These are phyloP conservation scores for Isoperla grammatica DNA, from an alignment of 2,888 invertebrate species.

Conservation along the genomic window DNA sequence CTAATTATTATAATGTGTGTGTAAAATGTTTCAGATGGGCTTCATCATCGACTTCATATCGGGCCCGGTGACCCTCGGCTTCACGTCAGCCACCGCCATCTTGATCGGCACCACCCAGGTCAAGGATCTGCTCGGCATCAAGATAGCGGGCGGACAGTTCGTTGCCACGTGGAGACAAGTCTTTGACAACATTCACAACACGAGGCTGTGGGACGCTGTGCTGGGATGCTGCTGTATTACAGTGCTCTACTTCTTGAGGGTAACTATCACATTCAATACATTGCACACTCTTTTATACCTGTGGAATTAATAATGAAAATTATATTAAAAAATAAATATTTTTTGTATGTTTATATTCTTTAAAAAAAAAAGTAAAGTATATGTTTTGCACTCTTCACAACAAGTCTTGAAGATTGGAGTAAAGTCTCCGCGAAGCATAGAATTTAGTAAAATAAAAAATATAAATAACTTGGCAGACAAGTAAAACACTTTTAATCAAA, in stretches of 20 bases:
- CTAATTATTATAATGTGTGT: no score
- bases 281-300: no score
- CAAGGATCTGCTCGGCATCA: slow-evolving; percentile 66
- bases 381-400: no score
- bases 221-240: slow-evolving; percentile 65
- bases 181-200: slow-evolving; percentile 63
- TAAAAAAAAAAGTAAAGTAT: no score
- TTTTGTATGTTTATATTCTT: neutral
- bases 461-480: no score
- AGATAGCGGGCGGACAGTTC: slow-evolving; percentile 64
- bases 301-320: no score
- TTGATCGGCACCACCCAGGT: slow-evolving; percentile 77
- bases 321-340: no score
- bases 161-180: slow-evolving; percentile 64
- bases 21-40: slow-evolving; percentile 40
- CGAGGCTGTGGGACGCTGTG: slow-evolving; percentile 62
- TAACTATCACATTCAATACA: slow-evolving; percentile 41
- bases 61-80: slow-evolving; percentile 74
- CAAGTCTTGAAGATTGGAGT: no score
- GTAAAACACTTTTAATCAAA: no score
- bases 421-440: no score
- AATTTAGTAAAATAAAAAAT: no score
- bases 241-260: slow-evolving; percentile 62
- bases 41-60: slow-evolving; percentile 80
- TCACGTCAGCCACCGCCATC: slow-evolving; percentile 77